Evolutionary conservation across 2,113 vertebrate species (phyloP).

Genomic region (Macrotus californicus): DNA sequence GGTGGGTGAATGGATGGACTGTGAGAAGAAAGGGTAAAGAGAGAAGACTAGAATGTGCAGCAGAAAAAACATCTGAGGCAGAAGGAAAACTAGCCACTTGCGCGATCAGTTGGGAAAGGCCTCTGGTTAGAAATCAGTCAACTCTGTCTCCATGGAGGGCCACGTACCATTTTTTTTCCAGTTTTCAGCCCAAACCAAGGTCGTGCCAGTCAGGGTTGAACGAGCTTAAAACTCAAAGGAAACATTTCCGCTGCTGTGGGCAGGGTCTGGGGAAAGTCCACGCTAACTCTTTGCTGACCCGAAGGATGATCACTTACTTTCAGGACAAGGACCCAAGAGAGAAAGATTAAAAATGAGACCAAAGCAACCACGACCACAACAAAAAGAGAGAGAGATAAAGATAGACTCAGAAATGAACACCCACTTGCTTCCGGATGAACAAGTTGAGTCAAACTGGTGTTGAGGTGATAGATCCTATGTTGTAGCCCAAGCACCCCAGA

Average conservation of each 20-base stretch:
- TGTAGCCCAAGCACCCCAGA: slow-evolving; percentile 8
- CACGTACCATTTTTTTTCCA: background rate
- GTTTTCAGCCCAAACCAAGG: slow-evolving; percentile 15
- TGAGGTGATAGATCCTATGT: background rate
- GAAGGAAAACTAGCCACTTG: background rate
- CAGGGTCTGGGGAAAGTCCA: slow-evolving; percentile 42
- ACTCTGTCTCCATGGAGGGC: background rate
- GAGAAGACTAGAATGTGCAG: background rate
- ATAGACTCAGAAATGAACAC: slow-evolving; percentile 38
- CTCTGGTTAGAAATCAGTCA: background rate
- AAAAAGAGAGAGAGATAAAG: slow-evolving; percentile 35
- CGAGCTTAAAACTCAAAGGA: background rate
- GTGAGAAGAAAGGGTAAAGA: background rate
- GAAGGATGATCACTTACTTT: slow-evolving; percentile 31
- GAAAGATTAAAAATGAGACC: slow-evolving; percentile 50
- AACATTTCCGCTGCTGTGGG: background rate
- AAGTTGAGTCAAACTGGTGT: slow-evolving; percentile 37
- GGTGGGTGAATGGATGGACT: too few relatives aligned
- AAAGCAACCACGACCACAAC: slow-evolving; percentile 64
- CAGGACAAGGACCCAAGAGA: slow-evolving; percentile 48
- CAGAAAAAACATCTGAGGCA: background rate
- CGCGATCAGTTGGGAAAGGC: background rate
- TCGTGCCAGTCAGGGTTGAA: background rate
- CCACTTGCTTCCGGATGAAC: slow-evolving; percentile 42
- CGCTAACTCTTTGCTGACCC: slow-evolving; percentile 4